These are phyloP conservation scores for Hemicentrotus pulcherrimus DNA, from an alignment of 35 echinoderm and acorn worm species.

Conservation along the genomic window DNA sequence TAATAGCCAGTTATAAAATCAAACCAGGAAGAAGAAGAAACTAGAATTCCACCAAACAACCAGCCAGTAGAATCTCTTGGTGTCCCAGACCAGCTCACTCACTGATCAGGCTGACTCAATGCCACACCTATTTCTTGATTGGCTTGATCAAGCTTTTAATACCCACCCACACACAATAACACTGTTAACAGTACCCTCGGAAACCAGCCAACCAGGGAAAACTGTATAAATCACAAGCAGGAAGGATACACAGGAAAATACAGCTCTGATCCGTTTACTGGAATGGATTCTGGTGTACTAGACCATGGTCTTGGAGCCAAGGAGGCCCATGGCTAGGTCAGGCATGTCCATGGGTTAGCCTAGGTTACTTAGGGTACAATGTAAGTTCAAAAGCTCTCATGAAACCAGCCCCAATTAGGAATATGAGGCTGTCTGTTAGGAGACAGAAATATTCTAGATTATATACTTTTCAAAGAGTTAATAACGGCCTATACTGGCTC, in stretches of 20 bases:
- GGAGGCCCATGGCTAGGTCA: neutral
- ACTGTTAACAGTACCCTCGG: neutral
- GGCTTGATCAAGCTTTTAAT: neutral
- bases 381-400: too few relatives aligned
- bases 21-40: neutral
- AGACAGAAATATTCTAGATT: too few relatives aligned
- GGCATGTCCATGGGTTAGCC: too few relatives aligned
- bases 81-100: neutral
- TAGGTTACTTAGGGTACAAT: too few relatives aligned
- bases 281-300: neutral
- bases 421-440: too few relatives aligned
- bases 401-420: too few relatives aligned
- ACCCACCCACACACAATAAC: neutral
- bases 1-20: neutral
- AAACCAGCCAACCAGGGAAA: neutral
- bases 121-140: slow-evolving; percentile 2
- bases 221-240: neutral
- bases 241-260: neutral
- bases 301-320: neutral
- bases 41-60: neutral
- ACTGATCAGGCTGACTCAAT: neutral
- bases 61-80: neutral
- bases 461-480: too few relatives aligned
- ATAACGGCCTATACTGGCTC: too few relatives aligned
- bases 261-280: neutral